These are phyloP conservation scores for Chrysochloris asiatica DNA, from an alignment of 2,113 vertebrate species.

Conservation along the genomic window DNA sequence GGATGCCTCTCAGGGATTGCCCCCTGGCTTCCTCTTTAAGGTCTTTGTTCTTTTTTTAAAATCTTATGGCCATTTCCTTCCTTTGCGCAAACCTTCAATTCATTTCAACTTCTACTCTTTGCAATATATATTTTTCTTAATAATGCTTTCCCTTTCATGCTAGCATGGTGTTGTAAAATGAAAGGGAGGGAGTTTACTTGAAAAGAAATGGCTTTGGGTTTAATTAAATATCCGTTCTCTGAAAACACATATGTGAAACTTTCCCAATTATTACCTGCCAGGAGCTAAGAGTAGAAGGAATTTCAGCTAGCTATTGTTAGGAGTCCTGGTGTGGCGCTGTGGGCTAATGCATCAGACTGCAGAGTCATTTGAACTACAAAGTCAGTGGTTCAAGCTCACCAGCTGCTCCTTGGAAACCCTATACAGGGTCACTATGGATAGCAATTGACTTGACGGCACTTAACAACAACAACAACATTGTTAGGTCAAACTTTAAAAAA, in stretches of 20 bases:
- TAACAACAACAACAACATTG: too few species aligned
- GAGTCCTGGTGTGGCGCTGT: too few species aligned
- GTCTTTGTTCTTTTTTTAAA: constrained; percentile 74
- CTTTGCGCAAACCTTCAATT: background rate
- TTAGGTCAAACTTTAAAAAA: background rate
- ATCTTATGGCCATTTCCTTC: background rate
- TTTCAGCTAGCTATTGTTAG: background rate
- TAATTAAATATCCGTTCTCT: background rate
- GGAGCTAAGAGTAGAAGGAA: background rate
- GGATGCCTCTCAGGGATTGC: constrained; percentile 79
- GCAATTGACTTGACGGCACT: too few species aligned
- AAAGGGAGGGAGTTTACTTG: background rate
- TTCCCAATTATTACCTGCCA: background rate
- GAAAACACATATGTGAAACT: background rate
- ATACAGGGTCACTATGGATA: too few species aligned
- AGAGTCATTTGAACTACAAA: too few species aligned
- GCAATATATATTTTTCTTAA: background rate
- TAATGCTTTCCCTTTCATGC: background rate
- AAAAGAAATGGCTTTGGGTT: background rate
- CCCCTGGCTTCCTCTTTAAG: constrained; percentile 92
- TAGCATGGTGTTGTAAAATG: background rate
- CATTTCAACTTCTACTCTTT: background rate
- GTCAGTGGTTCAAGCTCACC: too few species aligned
- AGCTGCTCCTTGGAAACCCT: too few species aligned
- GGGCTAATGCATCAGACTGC: too few species aligned